Conservation (phyloP, 37 sponge, comb jelly and placozoan species). For the Chondrilla cf. caribensis region DNA sequence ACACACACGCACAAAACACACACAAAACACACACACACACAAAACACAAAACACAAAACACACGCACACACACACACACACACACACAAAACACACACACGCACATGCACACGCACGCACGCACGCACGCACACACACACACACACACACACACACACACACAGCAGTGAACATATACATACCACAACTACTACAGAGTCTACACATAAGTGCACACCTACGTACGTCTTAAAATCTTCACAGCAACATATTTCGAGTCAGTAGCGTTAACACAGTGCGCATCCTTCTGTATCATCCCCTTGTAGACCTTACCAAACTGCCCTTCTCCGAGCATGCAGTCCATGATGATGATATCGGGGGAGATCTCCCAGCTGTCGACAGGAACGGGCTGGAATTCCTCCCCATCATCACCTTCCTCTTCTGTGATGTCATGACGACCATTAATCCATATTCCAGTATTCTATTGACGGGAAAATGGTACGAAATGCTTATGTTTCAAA, state of each 20-base stretch:
- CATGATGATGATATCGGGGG: slow-evolving; percentile 28
- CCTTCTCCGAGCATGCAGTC: slow-evolving; percentile 24
- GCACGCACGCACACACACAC: background rate
- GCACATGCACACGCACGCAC: slow-evolving; percentile 1
- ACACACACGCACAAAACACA: slow-evolving; percentile 20
- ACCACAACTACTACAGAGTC: too few species aligned
- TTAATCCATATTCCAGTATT: slow-evolving; percentile 15
- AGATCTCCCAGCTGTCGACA: slow-evolving; percentile 18
- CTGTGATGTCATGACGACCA: background rate
- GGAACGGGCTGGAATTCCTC: slow-evolving; percentile 11
- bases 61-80: slow-evolving; percentile 3
- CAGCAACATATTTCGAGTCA: background rate
- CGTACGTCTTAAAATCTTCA: slow-evolving; percentile 19
- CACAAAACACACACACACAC: slow-evolving; percentile 16
- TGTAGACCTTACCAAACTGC: slow-evolving; percentile 18
- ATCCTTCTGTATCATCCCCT: background rate
- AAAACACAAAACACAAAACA: too few species aligned
- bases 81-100: slow-evolving; percentile 1
- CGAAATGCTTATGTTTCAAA: slow-evolving; percentile 12
- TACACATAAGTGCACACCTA: too few species aligned
- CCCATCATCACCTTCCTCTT: background rate
- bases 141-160: too few species aligned
- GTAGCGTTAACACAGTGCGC: background rate
- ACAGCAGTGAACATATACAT: background rate
- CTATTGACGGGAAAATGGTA: background rate